These are phyloP conservation scores for Phyllotreta striolata DNA, from an alignment of 2,888 invertebrate species.

Conservation along the genomic window DNA sequence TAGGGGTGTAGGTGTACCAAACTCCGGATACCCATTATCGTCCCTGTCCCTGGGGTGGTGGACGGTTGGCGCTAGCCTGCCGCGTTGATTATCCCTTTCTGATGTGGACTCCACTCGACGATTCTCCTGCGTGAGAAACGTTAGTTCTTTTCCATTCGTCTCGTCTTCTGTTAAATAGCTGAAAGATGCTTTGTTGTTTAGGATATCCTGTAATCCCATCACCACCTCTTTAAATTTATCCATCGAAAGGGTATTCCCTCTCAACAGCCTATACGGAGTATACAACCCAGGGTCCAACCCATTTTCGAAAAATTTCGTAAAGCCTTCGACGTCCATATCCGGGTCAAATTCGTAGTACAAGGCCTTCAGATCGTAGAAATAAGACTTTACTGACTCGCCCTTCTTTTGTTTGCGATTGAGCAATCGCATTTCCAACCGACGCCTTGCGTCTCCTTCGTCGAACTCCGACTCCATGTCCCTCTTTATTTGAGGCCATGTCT, in stretches of 20 bases:
- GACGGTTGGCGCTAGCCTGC: too few species aligned
- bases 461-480: constrained; percentile 16
- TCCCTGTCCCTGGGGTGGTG: too few species aligned
- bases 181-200: too few species aligned
- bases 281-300: constrained; percentile 9
- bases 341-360: constrained; percentile 20
- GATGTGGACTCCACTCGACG: too few species aligned
- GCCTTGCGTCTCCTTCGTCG: constrained; percentile 5
- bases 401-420: constrained; percentile 14
- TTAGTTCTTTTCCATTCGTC: too few species aligned
- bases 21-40: too few species aligned
- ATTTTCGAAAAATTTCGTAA: constrained; percentile 21
- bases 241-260: constrained; percentile 2
- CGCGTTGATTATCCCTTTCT: too few species aligned
- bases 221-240: constrained; percentile 11
- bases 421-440: not conserved
- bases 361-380: constrained; percentile 19
- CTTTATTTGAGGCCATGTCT: constrained; percentile 3
- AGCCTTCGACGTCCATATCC: constrained; percentile 2
- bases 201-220: constrained; percentile 4
- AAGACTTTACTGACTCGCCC: constrained; percentile 6
- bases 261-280: constrained; percentile 1
- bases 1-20: too few species aligned
- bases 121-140: too few species aligned
- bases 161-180: too few species aligned